Base-by-base conservation (phyloP, 2,888 invertebrate genomes). In the Augochlorella aurata region DNA sequence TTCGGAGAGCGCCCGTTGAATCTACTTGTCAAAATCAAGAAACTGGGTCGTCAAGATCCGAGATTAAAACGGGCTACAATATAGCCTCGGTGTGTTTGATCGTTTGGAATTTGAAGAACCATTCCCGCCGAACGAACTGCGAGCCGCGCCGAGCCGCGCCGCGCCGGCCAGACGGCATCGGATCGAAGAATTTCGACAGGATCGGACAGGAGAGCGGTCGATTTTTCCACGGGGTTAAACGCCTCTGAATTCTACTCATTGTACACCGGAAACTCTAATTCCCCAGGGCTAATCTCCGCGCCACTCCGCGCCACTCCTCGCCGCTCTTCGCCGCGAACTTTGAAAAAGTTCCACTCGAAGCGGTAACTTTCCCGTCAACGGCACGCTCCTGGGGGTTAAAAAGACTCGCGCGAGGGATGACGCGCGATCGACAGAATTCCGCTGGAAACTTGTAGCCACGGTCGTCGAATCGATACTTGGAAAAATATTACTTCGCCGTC, bases 281-380 rank as follows among this genome's bases (percentile, higher is more conserved):
- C 88, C 88, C 82, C 77, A 79, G 86, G 83, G 88, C 85, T 87
- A 89, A 89, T 88, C 89, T 85, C 80, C 86, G 77, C 78, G 78
- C 75, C 77, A 63, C 77, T 86, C 66, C 80, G 85, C 82, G 66
- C 70, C 38, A 5, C 38, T 38, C 38, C 7, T 2, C 38, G 7
- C 38, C 75, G 68, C 63, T 29, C 38, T 5, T 38, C 38, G 7
- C 38, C 77, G 68, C 63, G 73, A 88, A 88, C 81, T 88, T 89
- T 79, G 67, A 82, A 89, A 88, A 88, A 88, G 85, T 89, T 88
- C 72, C 78, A 76, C 79, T 81, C 81, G 63, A 81, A 74, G 82
- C 77, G 84, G 85, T 79, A 88, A 89, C 85, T 89, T 88, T 74
- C 78, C 86, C 89, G 87, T 88, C 86, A 89, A 82, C 86, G 84